Evolutionary conservation across 1,140 invertebrate genomes (phyloP).

Genomic region (Danaus plexippus): DNA sequence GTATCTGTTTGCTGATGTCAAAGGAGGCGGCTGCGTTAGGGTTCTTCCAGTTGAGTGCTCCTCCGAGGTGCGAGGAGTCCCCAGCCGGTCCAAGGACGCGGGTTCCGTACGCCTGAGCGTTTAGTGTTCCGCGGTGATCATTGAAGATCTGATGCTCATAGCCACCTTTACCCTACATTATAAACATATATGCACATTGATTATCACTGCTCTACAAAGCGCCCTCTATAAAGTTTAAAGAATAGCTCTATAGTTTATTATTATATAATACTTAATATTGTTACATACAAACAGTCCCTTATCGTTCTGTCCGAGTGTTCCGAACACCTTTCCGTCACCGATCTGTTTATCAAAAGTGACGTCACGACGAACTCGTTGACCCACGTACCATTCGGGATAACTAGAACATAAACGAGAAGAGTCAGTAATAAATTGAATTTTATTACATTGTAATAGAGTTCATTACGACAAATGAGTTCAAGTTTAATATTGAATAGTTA

Average conservation of each 20-base stretch:
- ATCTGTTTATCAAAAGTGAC: too few relatives aligned
- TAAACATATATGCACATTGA: conserved; percentile 1
- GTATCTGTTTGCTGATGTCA: too few relatives aligned
- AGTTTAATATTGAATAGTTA: too few relatives aligned
- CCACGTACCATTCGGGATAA: conserved; percentile 33
- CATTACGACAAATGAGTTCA: neutral
- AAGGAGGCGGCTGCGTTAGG: too few relatives aligned
- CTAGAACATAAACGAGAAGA: conserved; percentile 10
- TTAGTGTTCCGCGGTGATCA: conserved; percentile 34
- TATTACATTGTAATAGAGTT: neutral
- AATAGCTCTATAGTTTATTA: too few relatives aligned
- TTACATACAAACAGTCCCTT: conserved; percentile 30
- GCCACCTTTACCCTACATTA: conserved; percentile 36
- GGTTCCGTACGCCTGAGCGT: conserved; percentile 32
- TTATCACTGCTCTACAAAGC: too few relatives aligned
- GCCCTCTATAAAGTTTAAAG: too few relatives aligned
- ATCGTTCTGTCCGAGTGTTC: too few relatives aligned
- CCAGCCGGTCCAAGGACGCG: conserved; percentile 34
- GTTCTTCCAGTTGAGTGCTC: too few relatives aligned
- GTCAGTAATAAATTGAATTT: neutral
- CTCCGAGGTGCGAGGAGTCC: conserved; percentile 35
- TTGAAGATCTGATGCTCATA: conserved; percentile 44
- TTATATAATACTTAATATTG: too few relatives aligned
- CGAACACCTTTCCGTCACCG: too few relatives aligned
- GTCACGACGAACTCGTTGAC: conserved; percentile 26